A percentile compares a stretch with the other conserved stretches of the same genome.
Conservation (phyloP, 2,888 invertebrate genomes). For the Camponotus fellah region DNA sequence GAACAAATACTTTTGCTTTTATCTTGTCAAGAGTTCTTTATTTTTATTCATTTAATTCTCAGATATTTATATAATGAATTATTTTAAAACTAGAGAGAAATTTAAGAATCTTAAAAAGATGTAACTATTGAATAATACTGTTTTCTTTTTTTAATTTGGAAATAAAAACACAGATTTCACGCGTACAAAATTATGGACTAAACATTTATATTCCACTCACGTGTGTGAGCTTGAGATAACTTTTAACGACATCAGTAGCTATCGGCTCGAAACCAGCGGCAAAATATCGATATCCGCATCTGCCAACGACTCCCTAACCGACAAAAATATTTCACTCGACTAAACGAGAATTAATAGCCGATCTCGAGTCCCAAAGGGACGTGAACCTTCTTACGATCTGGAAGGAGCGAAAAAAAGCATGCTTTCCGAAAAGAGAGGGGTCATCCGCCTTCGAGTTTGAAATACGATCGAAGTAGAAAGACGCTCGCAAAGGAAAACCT, state of each 20-base stretch:
- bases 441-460: constrained; percentile 49
- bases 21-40: not conserved
- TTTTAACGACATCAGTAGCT: constrained; percentile 44
- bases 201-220: constrained; percentile 30
- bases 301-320: constrained; percentile 64
- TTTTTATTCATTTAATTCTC: not conserved
- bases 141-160: not conserved
- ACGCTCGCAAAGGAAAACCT: constrained; percentile 38
- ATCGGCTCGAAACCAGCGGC: constrained; percentile 50
- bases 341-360: constrained; percentile 62
- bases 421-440: constrained; percentile 33
- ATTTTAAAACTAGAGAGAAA: not conserved
- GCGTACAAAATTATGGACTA: constrained; percentile 5
- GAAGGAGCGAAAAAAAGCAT: not conserved
- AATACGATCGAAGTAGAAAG: constrained; percentile 52
- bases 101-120: not conserved
- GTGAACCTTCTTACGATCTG: constrained; percentile 8
- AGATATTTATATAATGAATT: not conserved
- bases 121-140: not conserved
- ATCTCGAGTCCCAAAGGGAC: constrained; percentile 27
- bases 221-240: constrained; percentile 40
- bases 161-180: constrained; percentile 8
- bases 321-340: constrained; percentile 60
- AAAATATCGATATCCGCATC: constrained; percentile 59
- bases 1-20: not conserved